Conservation (phyloP, 2,888 invertebrate genomes). For the Cryptophagus acutangulus region DNA sequence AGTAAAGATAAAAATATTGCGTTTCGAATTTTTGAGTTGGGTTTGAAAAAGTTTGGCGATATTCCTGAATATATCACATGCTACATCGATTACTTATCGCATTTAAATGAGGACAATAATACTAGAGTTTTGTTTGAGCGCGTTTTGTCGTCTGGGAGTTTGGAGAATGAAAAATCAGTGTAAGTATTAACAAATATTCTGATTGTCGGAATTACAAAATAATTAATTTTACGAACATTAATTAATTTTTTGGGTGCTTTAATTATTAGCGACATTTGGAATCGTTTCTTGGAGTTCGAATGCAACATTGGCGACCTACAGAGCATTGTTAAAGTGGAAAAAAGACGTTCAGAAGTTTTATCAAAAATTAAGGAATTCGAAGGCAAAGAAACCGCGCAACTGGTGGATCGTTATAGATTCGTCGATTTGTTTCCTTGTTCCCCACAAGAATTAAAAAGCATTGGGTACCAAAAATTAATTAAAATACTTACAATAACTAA, state of each 20-base stretch:
- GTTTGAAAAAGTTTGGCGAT: constrained; percentile 92
- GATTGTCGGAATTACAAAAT: too few relatives aligned
- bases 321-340: constrained; percentile 96
- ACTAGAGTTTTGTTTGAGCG: constrained; percentile 98
- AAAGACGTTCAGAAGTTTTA: constrained; percentile 81
- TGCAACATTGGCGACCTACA: constrained; percentile 97
- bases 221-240: constrained; percentile 3
- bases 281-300: constrained; percentile 96
- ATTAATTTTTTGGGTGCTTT: constrained; percentile 4
- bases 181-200: constrained; percentile 46
- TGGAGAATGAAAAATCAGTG: constrained; percentile 88
- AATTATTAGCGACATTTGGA: constrained; percentile 87
- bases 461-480: constrained; percentile 57
- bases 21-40: constrained; percentile 94
- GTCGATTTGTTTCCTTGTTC: constrained; percentile 92
- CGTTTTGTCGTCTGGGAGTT: constrained; percentile 86
- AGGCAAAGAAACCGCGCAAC: constrained; percentile 93
- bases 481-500: not conserved
- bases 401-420: constrained; percentile 95
- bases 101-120: constrained; percentile 99
- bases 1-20: constrained; percentile 97
- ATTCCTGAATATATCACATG: constrained; percentile 92
- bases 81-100: constrained; percentile 95
- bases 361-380: constrained; percentile 96
- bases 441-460: constrained; percentile 81